Evolutionary conservation across 2,113 vertebrate genomes (phyloP).

Genomic region (Sander lucioperca): DNA sequence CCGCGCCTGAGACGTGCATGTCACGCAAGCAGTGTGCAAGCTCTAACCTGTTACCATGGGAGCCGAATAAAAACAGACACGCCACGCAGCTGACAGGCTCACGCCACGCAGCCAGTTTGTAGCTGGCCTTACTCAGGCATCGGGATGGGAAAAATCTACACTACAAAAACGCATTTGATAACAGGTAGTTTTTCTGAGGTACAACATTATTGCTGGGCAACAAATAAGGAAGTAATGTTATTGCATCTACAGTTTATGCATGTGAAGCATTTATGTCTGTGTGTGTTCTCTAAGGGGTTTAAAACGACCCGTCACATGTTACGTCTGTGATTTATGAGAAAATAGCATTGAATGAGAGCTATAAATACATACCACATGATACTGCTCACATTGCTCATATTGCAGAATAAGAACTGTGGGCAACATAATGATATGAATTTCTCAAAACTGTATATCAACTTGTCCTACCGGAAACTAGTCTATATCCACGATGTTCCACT

Average conservation of each 20-base stretch:
- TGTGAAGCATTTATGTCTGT: not conserved
- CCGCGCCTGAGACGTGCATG: too few relatives aligned
- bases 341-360: not conserved
- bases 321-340: not conserved
- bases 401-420: too few relatives aligned
- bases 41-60: too few relatives aligned
- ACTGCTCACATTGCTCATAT: not conserved
- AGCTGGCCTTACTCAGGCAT: not conserved
- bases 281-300: not conserved
- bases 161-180: not conserved
- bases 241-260: not conserved
- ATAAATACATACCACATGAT: not conserved
- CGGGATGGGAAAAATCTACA: not conserved
- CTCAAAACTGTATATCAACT: not conserved
- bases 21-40: too few relatives aligned
- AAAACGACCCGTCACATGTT: not conserved
- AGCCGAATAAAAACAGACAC: too few relatives aligned
- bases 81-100: too few relatives aligned
- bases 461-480: conserved; percentile 38
- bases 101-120: too few relatives aligned
- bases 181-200: not conserved
- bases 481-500: too few relatives aligned
- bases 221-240: not conserved
- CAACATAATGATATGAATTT: not conserved
- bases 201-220: not conserved